Evolutionary conservation across 2,888 invertebrate species (phyloP).

Genomic region (Prosapia bicincta): DNA sequence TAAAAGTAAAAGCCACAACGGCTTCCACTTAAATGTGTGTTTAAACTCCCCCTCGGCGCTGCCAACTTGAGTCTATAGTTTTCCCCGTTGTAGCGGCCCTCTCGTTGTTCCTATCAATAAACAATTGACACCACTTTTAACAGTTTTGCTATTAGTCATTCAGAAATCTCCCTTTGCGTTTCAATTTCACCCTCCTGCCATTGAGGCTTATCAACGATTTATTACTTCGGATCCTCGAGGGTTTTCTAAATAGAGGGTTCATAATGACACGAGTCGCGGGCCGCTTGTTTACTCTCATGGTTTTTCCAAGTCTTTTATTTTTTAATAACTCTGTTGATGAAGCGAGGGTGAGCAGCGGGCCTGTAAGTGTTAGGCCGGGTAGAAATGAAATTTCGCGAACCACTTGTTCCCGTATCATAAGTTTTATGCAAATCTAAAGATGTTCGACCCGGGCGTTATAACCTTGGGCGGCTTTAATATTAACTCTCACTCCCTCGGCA

Average conservation of each 20-base stretch:
- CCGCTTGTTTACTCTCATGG: not conserved
- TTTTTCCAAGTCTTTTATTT: not conserved
- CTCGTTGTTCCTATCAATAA: constrained; percentile 2
- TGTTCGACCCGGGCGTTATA: not conserved
- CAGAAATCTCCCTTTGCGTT: not conserved
- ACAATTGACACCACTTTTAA: constrained; percentile 2
- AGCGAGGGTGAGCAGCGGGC: not conserved
- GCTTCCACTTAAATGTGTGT: no score
- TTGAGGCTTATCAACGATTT: not conserved
- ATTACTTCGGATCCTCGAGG: not conserved
- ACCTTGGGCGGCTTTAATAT: not conserved
- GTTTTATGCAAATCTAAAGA: not conserved
- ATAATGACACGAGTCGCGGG: not conserved
- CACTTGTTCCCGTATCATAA: not conserved
- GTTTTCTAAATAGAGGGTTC: not conserved
- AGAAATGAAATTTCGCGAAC: not conserved
- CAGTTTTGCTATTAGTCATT: not conserved
- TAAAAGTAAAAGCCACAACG: no score
- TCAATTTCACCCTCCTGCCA: not conserved
- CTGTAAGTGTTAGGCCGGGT: not conserved
- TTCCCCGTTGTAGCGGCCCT: not conserved
- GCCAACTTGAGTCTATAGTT: not conserved
- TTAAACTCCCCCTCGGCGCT: not conserved
- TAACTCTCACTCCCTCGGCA: not conserved
- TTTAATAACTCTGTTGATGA: not conserved